Base-by-base conservation (phyloP, 2,888 invertebrate species). In the Aromia moschata region DNA sequence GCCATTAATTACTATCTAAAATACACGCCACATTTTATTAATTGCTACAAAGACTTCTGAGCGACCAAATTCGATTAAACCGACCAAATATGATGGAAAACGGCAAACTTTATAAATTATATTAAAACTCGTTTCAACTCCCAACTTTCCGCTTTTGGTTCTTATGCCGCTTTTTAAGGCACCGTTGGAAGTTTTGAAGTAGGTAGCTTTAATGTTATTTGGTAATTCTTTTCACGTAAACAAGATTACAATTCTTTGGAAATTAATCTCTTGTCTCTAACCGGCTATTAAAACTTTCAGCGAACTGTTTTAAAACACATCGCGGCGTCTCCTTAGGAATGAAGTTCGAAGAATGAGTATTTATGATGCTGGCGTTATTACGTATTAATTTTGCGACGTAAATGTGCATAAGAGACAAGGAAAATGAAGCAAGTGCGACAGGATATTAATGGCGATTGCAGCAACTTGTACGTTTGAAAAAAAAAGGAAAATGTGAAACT, bases 191-290 rank as follows among this genome's bases (percentile, higher is more conserved):
- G 56, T 65, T 65, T 51, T 45, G 44, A 38, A 61, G 53, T 56
- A 54, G 65, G 62, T 61, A 56, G 55, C 60, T 60, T 33, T 62
- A 45, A 58, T 54, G 62, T 66, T 63, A 62, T 62, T 62, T 55
- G 56, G 46, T 58, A 47, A 66, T 66, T 68, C 58, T 57, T 59
- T 58, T 52, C 65, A 56, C 65, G 62, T 62, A 67, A 69, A 67
- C 64, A 64, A 60, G 65, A 65, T 65, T 57, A 68, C 62, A 61
- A 63, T 60, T 64, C 63, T 58, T 52, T 18, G 47, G 60, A 64
- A 64, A 68, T 68, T 68, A 68, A 68, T 68, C 66, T 64, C 57
- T 61, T 55, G 59, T 58, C 57, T 53, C 52, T 54, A 58, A 59
- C 38, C 57, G 64, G 31, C 62, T 58, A 57, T 66, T 51, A 58